A percentile compares a stretch with the other conserved stretches of the same genome.
These are phyloP conservation scores for Muntiacus muntjak DNA, from an alignment of 2,113 vertebrate genomes.

Conservation along the genomic window DNA sequence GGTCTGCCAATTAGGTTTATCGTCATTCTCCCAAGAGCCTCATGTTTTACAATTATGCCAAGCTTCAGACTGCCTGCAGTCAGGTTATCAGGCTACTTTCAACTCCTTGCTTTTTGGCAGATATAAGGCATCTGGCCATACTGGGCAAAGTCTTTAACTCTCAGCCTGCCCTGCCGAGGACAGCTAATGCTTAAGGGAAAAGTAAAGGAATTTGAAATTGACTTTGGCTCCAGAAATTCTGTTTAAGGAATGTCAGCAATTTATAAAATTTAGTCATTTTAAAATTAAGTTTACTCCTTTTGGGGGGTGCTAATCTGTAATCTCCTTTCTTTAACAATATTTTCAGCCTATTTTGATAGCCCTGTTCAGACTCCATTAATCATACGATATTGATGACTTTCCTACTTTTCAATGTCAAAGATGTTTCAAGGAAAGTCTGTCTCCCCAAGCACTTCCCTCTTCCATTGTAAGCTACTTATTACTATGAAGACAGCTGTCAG, in stretches of 20 bases:
- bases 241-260: not conserved
- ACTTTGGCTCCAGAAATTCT: conserved; percentile 37
- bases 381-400: not conserved
- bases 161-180: not conserved
- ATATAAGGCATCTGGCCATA: not conserved
- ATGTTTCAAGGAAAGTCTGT: not conserved
- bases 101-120: not conserved
- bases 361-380: not conserved
- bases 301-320: not conserved
- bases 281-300: not conserved
- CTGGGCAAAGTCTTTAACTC: not conserved
- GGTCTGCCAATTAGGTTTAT: not conserved
- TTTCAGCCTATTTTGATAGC: not conserved
- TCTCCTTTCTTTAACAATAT: not conserved
- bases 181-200: conserved; percentile 30
- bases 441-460: not conserved
- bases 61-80: not conserved
- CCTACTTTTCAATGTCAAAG: not conserved
- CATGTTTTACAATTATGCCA: not conserved
- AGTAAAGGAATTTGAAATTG: conserved; percentile 39
- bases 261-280: conserved; percentile 8
- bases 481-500: not conserved
- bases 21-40: not conserved
- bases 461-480: not conserved
- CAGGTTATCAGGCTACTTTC: not conserved